Evolutionary conservation across 2,797 vertebrate species (phyloP).

Genomic region (Scarus forsteni): DNA sequence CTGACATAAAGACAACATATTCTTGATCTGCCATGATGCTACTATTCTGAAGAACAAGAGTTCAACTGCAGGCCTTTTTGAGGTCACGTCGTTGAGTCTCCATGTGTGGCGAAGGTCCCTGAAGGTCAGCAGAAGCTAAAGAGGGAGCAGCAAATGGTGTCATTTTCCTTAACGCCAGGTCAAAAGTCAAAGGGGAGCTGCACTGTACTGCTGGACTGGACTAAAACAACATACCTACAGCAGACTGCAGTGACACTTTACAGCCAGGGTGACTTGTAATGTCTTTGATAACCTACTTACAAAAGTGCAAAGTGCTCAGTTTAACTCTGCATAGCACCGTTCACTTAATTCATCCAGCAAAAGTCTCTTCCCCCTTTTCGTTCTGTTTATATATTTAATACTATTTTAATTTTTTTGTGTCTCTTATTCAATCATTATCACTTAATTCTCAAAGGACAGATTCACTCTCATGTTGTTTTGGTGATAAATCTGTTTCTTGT

Average conservation of each 20-base stretch:
- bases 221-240: constrained; percentile 53
- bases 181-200: constrained; percentile 61
- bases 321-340: too few species aligned
- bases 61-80: constrained; percentile 14
- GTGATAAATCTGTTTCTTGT: too few species aligned
- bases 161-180: constrained; percentile 53
- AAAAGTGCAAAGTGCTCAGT: too few species aligned
- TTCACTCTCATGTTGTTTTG: too few species aligned
- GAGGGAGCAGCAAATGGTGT: constrained; percentile 70
- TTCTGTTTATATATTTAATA: too few species aligned
- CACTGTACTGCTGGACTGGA: constrained; percentile 15
- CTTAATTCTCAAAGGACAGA: too few species aligned
- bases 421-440: too few species aligned
- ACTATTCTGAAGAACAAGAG: background rate
- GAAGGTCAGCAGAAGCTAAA: constrained; percentile 57
- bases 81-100: constrained; percentile 20
- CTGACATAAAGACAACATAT: constrained; percentile 1
- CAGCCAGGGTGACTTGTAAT: background rate
- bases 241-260: constrained; percentile 14
- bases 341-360: too few species aligned
- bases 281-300: too few species aligned
- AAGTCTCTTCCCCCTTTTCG: too few species aligned
- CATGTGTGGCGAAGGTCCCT: constrained; percentile 51
- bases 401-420: too few species aligned
- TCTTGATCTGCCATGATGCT: background rate